Conservation (phyloP, 2,888 invertebrate species). For the Odontocerum albicorne region DNA sequence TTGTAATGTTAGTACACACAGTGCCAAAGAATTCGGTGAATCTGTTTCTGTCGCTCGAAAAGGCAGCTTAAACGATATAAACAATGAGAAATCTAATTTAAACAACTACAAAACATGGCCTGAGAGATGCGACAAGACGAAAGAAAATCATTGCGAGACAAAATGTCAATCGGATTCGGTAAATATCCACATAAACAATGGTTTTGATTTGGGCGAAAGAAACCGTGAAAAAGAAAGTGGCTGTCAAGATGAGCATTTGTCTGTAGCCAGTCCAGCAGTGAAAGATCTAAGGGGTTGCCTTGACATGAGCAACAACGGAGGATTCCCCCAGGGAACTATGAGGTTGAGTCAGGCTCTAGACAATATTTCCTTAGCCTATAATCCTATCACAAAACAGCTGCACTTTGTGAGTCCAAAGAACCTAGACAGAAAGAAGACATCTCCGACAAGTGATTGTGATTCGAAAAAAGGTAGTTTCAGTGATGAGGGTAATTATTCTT, state of each 20-base stretch:
- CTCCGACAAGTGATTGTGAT: constrained; percentile 45
- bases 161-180: constrained; percentile 22
- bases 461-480: constrained; percentile 57
- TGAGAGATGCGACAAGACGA: constrained; percentile 27
- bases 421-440: constrained; percentile 10
- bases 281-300: constrained; percentile 26
- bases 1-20: constrained; percentile 14
- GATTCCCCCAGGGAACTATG: constrained; percentile 58
- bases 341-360: constrained; percentile 70
- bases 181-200: constrained; percentile 31
- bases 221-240: background rate
- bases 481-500: constrained; percentile 56
- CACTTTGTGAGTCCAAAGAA: constrained; percentile 54
- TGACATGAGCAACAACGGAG: constrained; percentile 32
- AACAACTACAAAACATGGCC: constrained; percentile 32
- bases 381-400: constrained; percentile 72
- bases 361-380: constrained; percentile 74
- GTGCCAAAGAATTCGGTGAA: constrained; percentile 9
- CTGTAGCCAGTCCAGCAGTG: background rate
- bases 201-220: constrained; percentile 16
- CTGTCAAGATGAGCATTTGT: constrained; percentile 4
- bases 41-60: constrained; percentile 14
- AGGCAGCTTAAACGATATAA: constrained; percentile 21
- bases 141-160: constrained; percentile 13
- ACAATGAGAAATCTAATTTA: constrained; percentile 14